A percentile compares a stretch with the other conserved stretches of the same genome.
Conservation (phyloP, 2,113 vertebrate species). For the Potamarius usumacintae region DNA sequence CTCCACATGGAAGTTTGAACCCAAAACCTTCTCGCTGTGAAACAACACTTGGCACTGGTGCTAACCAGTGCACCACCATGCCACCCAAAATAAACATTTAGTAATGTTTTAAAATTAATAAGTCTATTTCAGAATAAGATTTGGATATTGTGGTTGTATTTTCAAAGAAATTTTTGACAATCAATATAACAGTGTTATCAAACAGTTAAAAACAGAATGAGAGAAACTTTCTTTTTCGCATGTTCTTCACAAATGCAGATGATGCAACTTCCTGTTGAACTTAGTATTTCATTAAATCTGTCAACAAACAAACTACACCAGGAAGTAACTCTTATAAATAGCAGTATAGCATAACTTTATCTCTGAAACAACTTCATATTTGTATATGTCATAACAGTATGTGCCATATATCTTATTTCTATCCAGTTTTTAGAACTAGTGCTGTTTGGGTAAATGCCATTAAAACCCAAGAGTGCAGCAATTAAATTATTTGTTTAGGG, state of each 20-base stretch:
- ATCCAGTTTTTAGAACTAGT: background rate
- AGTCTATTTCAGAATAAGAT: background rate
- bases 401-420: background rate
- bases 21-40: too few relatives aligned
- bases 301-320: background rate
- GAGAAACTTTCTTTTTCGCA: background rate
- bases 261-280: too few relatives aligned
- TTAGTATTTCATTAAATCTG: background rate
- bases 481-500: background rate
- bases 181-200: background rate
- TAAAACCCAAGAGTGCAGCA: background rate
- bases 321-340: background rate
- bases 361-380: background rate
- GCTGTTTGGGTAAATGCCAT: background rate
- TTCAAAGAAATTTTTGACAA: background rate
- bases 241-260: background rate
- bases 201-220: background rate
- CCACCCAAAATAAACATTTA: too few relatives aligned
- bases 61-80: too few relatives aligned
- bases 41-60: too few relatives aligned
- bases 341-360: background rate
- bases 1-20: too few relatives aligned
- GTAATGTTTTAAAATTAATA: background rate
- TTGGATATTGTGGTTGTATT: background rate
- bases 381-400: too few relatives aligned